phyloP scores from a whole-genome alignment of 2,797 vertebrate genomes.

The Sebastes nivosus region DNA sequence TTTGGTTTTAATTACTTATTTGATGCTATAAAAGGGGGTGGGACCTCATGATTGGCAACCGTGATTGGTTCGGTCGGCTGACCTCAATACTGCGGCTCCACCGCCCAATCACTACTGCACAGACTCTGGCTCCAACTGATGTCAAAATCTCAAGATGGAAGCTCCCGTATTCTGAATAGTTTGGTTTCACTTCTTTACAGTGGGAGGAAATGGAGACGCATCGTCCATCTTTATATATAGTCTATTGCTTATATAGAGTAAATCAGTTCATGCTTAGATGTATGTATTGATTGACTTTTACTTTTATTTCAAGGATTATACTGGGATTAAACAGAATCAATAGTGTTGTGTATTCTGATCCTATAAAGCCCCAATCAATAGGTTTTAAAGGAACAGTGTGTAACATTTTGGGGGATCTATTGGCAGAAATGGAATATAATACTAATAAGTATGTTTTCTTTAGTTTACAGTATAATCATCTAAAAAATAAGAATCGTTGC shows the following conservation, averaged over 20 bases:
- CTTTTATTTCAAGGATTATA: background rate
- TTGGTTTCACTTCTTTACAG: no score
- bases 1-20: no score
- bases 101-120: no score
- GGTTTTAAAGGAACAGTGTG: background rate
- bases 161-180: accelerated
- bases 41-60: no score
- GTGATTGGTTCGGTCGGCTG: no score
- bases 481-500: no score
- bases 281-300: background rate
- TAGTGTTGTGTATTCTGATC: background rate
- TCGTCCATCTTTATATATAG: no score
- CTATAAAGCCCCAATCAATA: background rate
- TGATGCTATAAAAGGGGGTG: no score
- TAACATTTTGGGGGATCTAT: background rate
- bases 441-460: background rate
- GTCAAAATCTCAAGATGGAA: no score
- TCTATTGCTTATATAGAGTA: no score
- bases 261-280: background rate
- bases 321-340: background rate
- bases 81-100: no score
- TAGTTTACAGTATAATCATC: accelerated
- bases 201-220: accelerated
- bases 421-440: background rate
- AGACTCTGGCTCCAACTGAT: no score